These are phyloP conservation scores for Eurosta solidaginis DNA, from an alignment of 1,140 invertebrate species.

Conservation along the genomic window DNA sequence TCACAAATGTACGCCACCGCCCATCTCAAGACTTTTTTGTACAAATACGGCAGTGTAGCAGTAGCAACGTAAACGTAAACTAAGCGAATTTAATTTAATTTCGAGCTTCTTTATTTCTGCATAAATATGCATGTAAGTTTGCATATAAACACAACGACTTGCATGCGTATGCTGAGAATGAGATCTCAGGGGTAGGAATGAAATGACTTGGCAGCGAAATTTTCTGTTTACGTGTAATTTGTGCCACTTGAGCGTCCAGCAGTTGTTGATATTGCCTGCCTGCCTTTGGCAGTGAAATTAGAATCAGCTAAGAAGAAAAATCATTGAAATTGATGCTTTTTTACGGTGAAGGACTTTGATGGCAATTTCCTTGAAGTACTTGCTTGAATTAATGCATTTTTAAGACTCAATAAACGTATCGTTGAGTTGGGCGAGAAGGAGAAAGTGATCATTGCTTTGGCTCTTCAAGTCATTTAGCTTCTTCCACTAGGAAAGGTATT, in stretches of 20 bases:
- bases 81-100: slow-evolving; percentile 39
- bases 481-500: neutral
- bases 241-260: neutral
- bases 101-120: slow-evolving; percentile 36
- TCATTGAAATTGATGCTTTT: neutral
- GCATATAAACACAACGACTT: neutral
- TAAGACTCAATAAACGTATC: slow-evolving; percentile 31
- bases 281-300: neutral
- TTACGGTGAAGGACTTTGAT: neutral
- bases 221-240: neutral
- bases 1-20: neutral
- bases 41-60: no score
- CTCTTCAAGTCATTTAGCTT: neutral
- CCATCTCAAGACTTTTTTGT: neutral
- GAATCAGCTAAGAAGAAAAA: neutral
- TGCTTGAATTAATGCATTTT: slow-evolving; percentile 30
- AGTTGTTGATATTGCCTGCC: neutral
- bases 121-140: neutral
- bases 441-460: neutral
- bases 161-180: neutral
- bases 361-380: slow-evolving; percentile 6
- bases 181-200: no score
- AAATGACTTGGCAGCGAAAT: neutral
- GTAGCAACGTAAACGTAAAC: slow-evolving; percentile 34
- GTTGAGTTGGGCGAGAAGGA: neutral